Evolutionary conservation across 2,797 vertebrate genomes (phyloP).

Genomic region (Naso thynnoides): DNA sequence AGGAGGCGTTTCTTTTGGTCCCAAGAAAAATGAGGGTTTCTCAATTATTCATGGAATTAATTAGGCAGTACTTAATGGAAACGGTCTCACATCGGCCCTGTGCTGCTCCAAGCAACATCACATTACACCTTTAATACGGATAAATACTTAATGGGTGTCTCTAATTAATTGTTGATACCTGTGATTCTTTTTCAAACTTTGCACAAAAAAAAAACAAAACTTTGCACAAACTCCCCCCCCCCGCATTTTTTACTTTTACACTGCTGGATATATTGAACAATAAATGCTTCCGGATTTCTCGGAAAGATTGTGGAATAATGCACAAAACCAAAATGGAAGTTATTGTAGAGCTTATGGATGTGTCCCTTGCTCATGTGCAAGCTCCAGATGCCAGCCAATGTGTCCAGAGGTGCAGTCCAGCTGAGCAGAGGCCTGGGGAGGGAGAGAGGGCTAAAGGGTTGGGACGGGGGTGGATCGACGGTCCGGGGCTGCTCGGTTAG

Average conservation of each 20-base stretch:
- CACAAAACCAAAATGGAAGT: conserved; percentile 9
- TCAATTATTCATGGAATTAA: conserved; percentile 84
- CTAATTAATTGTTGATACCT: conserved; percentile 83
- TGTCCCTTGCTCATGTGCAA: conserved; percentile 56
- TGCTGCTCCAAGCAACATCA: conserved; percentile 80
- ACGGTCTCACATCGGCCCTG: conserved; percentile 73
- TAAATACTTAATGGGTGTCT: conserved; percentile 82
- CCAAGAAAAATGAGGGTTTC: conserved; percentile 78
- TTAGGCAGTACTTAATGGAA: conserved; percentile 84
- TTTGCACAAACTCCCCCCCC: no score
- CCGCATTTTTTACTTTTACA: conserved; percentile 30
- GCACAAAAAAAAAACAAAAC: conserved; percentile 46
- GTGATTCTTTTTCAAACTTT: conserved; percentile 80
- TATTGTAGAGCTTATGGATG: conserved; percentile 37
- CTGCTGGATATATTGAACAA: conserved; percentile 12
- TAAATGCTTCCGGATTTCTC: neutral
- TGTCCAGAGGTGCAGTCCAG: conserved; percentile 71
- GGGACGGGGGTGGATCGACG: conserved; percentile 42
- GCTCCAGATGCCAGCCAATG: conserved; percentile 69
- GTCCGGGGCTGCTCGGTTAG: conserved; percentile 63
- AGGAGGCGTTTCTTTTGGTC: conserved; percentile 69
- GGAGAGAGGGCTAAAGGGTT: conserved; percentile 49
- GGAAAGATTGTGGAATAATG: conserved; percentile 12
- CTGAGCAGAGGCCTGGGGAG: conserved; percentile 68
- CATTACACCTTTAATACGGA: conserved; percentile 83